Base-by-base conservation (phyloP, 2,888 invertebrate species). In the Drosophila longiperda region DNA sequence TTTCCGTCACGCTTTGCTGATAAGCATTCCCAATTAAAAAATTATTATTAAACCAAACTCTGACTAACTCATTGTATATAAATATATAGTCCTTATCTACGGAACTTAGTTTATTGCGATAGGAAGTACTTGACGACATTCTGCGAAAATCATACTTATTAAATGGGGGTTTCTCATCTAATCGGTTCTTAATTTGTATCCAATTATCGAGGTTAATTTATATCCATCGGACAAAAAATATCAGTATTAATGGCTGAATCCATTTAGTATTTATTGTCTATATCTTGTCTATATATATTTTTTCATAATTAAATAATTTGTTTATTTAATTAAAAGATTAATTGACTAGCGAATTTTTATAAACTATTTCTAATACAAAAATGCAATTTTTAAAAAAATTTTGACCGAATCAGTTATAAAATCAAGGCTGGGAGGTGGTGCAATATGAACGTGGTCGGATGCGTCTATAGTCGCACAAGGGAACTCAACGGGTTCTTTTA, bases 171-270 rank as follows among this genome's bases (percentile, higher is more conserved):
- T 29, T 29, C 26, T 26, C 26, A 26, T 26, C 26, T 26, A 26
- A 26, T 26, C 26, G 26, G 5, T 0, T 26, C 4, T 29, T 29
- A 29, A 29, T 29, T 29, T 29, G 29, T 5, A 7, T 15, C 0
- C 20, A 45, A 20, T 7, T 15, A 20, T 12, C 1, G 7, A 45
- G 1, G 1, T 2, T 20, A 1, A 3, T 3, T 12, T 0, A 42
- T 42, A 20, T 12, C 3, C 29, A 29, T 29, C 6, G 29, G 29
- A 29, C 0, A 6, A 29, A 29, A 29, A 29, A 29, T 29, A 5
- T 29, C 29, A 29, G 6, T 29, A 29, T 29, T 6, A 29, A 29
- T 29, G 29, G 6, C 12, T 3, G 7, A 12, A 7, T 45, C 20
- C 7, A 12, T 7, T 15, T 7, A 3, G 3, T 1, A 20, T 45